These are phyloP conservation scores for Promerops cafer DNA, from an alignment of 2,113 vertebrate genomes.

Conservation along the genomic window DNA sequence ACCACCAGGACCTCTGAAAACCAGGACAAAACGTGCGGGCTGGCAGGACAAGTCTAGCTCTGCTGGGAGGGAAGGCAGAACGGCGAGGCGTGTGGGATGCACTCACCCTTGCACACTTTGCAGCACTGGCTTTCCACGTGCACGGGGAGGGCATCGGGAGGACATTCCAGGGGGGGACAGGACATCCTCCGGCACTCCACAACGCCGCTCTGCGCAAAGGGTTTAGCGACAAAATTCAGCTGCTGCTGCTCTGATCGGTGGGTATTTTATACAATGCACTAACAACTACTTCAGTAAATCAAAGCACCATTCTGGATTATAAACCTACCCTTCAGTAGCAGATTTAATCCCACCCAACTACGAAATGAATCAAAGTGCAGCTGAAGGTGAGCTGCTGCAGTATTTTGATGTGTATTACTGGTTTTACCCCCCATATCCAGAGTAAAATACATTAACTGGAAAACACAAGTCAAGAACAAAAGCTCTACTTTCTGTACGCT, in stretches of 20 bases:
- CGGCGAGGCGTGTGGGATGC: rapidly evolving
- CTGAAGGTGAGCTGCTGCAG: background rate
- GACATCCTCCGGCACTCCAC: slow-evolving; percentile 89
- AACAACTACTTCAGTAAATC: background rate
- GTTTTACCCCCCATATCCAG: background rate
- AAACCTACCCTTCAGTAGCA: background rate
- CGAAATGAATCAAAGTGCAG: background rate
- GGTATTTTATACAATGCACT: background rate
- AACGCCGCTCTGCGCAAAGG: slow-evolving; percentile 76
- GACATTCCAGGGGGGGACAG: slow-evolving; percentile 84
- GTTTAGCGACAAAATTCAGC: background rate
- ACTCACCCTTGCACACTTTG: slow-evolving; percentile 91
- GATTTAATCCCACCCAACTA: background rate
- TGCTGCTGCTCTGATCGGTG: rapidly evolving
- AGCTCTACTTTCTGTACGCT: slow-evolving; percentile 18
- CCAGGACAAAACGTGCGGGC: rapidly evolving
- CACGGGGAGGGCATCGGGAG: slow-evolving; percentile 82
- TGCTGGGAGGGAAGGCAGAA: background rate
- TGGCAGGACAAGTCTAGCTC: background rate
- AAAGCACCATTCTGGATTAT: background rate
- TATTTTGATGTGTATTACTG: background rate
- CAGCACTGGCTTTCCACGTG: slow-evolving; percentile 85
- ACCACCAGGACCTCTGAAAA: background rate
- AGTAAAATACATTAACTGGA: background rate
- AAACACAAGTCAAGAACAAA: slow-evolving; percentile 21